These are phyloP conservation scores for Spicauda simplicius DNA, from an alignment of 2,888 invertebrate genomes.

Conservation along the genomic window DNA sequence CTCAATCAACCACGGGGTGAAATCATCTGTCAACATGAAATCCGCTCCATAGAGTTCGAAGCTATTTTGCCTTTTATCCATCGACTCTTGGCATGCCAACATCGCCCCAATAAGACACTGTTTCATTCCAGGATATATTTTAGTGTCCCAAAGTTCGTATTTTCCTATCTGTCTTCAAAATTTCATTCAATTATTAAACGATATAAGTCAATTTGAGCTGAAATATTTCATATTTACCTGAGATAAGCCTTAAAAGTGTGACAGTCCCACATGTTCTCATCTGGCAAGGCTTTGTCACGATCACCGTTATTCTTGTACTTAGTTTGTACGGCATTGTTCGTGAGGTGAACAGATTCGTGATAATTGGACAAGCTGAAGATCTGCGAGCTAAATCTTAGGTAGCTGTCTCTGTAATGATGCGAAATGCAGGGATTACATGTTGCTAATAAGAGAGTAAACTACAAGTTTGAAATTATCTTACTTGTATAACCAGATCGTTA, in stretches of 20 bases:
- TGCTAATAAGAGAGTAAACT: constrained; percentile 1
- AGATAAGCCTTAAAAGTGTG: constrained; percentile 90
- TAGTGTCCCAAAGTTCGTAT: constrained; percentile 91
- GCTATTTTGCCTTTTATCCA: constrained; percentile 92
- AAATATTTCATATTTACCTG: constrained; percentile 72
- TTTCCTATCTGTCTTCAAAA: constrained; percentile 88
- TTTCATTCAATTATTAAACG: constrained; percentile 45
- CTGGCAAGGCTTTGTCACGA: constrained; percentile 90
- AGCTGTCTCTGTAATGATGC: constrained; percentile 88
- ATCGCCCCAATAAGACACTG: constrained; percentile 91
- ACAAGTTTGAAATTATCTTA: constrained; percentile 59
- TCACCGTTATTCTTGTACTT: constrained; percentile 90
- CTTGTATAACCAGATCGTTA: constrained; percentile 97
- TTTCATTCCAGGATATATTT: constrained; percentile 95
- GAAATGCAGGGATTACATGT: constrained; percentile 10
- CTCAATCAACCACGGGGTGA: constrained; percentile 96
- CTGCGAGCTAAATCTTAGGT: constrained; percentile 96
- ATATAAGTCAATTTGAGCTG: constrained; percentile 1
- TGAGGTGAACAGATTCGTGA: constrained; percentile 96
- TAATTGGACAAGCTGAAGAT: constrained; percentile 94
- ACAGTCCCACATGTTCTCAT: constrained; percentile 98
- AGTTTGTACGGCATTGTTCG: constrained; percentile 96
- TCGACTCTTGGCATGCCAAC: constrained; percentile 93
- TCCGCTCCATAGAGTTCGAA: constrained; percentile 98
- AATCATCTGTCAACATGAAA: constrained; percentile 96